Base-by-base conservation (phyloP, 2,113 vertebrate genomes). In the Catharus minimus region DNA sequence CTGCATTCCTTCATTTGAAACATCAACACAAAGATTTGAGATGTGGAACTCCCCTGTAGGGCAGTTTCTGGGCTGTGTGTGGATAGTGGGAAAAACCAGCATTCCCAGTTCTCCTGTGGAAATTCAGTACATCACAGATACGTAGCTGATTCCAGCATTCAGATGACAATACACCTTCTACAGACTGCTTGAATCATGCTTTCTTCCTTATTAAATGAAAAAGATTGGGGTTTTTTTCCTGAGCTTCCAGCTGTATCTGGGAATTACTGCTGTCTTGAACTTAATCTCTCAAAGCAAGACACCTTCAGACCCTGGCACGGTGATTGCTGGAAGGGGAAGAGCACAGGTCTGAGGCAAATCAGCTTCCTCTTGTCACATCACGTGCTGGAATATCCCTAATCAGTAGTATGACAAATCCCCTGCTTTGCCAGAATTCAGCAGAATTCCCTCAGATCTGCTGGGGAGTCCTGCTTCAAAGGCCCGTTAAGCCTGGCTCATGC, bases 391-490 rank as follows among this genome's bases (percentile, higher is more conserved):
- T 47, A 85, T 47, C 68, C 46, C 39, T 80, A 11, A 83, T 62
- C 67, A 89, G 52, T 74, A 86, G 65, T 50, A 55, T 15, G 43
- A 73, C 76, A 81, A 88, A 89, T 75, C 66, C 68, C 21, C 53
- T 44, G 61, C 79, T 80, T 85, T 91, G 74, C 85, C 64, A 82
- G 84, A 82, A 76, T 76, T 65, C 67, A 58, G 64, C 52, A 82
- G 75, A 71, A 76, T 79, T 88, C 81, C 55, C 13, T n/a, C 23
- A 61, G 76, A 46, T 69, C 33, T 74, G 57, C 76, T 86, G 46
- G 3, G 4, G 13, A 82, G 82, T 47, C 58, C 56, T 80, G 65
- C 73, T 91, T 91, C 92, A 90, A 79, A 96, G 75, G 71, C 46
- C 55, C 36, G 52, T 32, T 77, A 69, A 95, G 64, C 79, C 85